These are phyloP conservation scores for Ips typographus DNA, from an alignment of 1,140 invertebrate species.

Conservation along the genomic window DNA sequence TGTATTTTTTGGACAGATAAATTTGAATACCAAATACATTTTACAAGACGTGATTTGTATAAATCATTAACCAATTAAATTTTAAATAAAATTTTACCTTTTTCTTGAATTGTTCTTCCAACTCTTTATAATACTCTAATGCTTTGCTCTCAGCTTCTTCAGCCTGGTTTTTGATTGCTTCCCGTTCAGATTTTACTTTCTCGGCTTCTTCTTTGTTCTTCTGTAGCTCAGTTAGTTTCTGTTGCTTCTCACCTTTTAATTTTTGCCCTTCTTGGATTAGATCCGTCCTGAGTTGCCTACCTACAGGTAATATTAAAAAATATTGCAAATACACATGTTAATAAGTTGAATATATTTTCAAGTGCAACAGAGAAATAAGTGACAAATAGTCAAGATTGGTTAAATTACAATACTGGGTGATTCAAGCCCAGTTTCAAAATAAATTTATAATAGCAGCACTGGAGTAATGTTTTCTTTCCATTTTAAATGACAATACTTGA, in stretches of 20 bases:
- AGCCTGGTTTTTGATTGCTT: conserved; percentile 67
- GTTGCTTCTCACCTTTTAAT: conserved; percentile 69
- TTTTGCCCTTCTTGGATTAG: conserved; percentile 66
- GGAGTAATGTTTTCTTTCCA: too few species aligned
- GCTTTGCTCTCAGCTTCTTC: conserved; percentile 75
- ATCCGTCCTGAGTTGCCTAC: conserved; percentile 70
- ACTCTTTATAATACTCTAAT: conserved; percentile 73
- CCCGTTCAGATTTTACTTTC: conserved; percentile 70
- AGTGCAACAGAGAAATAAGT: too few species aligned
- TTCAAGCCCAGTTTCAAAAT: too few species aligned
- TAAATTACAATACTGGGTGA: too few species aligned
- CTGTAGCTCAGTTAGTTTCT: conserved; percentile 64
- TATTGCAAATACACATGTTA: too few species aligned
- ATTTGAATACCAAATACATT: not conserved
- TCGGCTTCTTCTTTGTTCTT: conserved; percentile 73
- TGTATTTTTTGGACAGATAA: not conserved
- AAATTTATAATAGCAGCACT: too few species aligned
- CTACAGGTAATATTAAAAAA: not conserved
- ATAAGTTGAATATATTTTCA: too few species aligned
- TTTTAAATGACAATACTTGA: too few species aligned
- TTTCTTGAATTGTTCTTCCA: conserved; percentile 64
- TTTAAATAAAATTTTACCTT: conserved; percentile 12
- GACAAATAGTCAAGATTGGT: too few species aligned
- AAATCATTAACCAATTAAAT: not conserved
- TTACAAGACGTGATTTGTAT: not conserved